Evolutionary conservation across 2,888 invertebrate genomes (phyloP).

Genomic region (Protodeltote pygarga): DNA sequence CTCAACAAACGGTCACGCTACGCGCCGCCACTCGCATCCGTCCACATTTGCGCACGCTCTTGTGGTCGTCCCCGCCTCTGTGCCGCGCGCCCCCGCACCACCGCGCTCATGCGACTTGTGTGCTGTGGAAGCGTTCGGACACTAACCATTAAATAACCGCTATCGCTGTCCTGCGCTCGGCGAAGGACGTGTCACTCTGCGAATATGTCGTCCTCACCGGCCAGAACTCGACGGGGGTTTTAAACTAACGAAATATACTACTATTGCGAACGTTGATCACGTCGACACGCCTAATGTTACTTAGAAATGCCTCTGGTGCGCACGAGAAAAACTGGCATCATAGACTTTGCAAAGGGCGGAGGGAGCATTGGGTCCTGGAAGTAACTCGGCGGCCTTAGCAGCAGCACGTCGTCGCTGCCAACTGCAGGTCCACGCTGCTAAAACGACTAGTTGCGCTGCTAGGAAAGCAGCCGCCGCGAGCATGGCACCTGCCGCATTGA

Average conservation of each 20-base stretch:
- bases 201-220: constrained; percentile 63
- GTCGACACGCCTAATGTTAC: constrained; percentile 70
- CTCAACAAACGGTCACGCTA: constrained; percentile 62
- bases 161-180: constrained; percentile 77
- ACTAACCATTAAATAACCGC: constrained; percentile 79
- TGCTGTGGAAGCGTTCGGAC: constrained; percentile 72
- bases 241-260: constrained; percentile 82
- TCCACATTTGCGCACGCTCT: constrained; percentile 79
- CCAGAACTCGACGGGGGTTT: constrained; percentile 80
- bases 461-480: constrained; percentile 95
- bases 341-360: constrained; percentile 93
- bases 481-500: constrained; percentile 93
- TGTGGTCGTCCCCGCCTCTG: constrained; percentile 83
- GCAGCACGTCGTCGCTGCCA: constrained; percentile 93
- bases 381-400: constrained; percentile 89
- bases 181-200: constrained; percentile 58
- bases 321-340: constrained; percentile 94
- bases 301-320: constrained; percentile 87
- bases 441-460: constrained; percentile 94
- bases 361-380: constrained; percentile 87
- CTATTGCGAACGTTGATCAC: constrained; percentile 83
- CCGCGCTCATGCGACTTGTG: constrained; percentile 65
- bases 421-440: constrained; percentile 95
- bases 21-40: constrained; percentile 69
- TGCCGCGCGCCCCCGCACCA: constrained; percentile 68